Evolutionary conservation across 2,797 vertebrate species (phyloP).

Genomic region (Pangasius krempfi): DNA sequence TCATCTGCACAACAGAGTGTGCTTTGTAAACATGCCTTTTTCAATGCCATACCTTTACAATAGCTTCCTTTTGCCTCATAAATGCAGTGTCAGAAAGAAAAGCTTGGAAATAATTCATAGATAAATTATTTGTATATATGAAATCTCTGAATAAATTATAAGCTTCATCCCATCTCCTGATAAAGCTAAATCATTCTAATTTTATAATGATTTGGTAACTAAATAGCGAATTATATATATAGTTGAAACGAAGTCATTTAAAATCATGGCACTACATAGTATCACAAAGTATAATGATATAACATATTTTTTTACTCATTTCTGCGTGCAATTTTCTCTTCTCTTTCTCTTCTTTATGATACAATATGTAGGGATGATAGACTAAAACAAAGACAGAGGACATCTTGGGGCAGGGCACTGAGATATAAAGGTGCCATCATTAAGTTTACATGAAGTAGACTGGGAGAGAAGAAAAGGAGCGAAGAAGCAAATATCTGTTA

Average conservation of each 20-base stretch:
- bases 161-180: slow-evolving; percentile 27
- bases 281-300: slow-evolving; percentile 54
- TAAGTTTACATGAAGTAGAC: slow-evolving; percentile 24
- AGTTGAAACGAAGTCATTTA: slow-evolving; percentile 53
- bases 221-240: slow-evolving; percentile 67
- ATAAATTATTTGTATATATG: slow-evolving; percentile 51
- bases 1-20: slow-evolving; percentile 67
- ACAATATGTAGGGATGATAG: slow-evolving; percentile 50
- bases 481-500: slow-evolving; percentile 47
- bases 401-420: slow-evolving; percentile 45
- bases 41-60: slow-evolving; percentile 55
- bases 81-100: neutral
- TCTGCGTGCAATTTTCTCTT: slow-evolving; percentile 12
- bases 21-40: slow-evolving; percentile 77
- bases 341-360: slow-evolving; percentile 12
- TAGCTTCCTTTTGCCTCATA: slow-evolving; percentile 18
- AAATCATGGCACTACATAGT: slow-evolving; percentile 76
- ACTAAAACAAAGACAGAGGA: slow-evolving; percentile 37
- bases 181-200: slow-evolving; percentile 73
- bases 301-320: slow-evolving; percentile 32
- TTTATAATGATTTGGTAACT: slow-evolving; percentile 66
- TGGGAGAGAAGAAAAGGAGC: slow-evolving; percentile 44
- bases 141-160: slow-evolving; percentile 54
- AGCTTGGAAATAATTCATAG: slow-evolving; percentile 34
- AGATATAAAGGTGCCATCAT: slow-evolving; percentile 47